phyloP scores from a whole-genome alignment of 2,797 vertebrate genomes.

The Salmo trutta region DNA sequence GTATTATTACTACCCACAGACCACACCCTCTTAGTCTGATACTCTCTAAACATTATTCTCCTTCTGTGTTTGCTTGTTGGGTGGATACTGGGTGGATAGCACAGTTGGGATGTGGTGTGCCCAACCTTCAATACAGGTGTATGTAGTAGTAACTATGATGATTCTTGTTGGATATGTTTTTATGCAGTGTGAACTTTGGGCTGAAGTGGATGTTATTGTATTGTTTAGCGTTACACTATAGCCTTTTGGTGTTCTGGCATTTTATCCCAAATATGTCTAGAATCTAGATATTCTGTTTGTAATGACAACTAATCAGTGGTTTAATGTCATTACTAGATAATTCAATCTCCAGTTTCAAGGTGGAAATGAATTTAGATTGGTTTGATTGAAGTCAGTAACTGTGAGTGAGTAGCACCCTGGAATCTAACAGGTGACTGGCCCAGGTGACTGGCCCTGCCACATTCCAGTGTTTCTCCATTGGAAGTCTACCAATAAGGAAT shows the following conservation, averaged over 20 bases:
- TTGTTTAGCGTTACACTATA: background rate
- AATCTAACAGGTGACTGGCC: background rate
- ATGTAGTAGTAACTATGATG: background rate
- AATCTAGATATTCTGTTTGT: background rate
- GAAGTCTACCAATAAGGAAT: background rate
- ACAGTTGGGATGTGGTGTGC: background rate
- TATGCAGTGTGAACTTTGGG: background rate
- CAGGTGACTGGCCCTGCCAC: background rate
- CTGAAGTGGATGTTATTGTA: background rate
- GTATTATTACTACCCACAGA: background rate
- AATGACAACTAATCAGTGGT: background rate
- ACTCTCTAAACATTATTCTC: background rate
- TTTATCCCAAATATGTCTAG: background rate
- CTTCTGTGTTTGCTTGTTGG: slow-evolving; percentile 27
- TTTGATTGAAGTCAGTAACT: background rate
- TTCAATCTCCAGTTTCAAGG: no score
- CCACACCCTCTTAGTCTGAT: background rate
- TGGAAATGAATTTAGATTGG: background rate
- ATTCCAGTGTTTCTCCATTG: background rate
- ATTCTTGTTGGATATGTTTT: background rate
- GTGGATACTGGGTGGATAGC: slow-evolving; percentile 28
- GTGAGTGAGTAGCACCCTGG: background rate
- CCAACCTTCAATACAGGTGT: background rate
- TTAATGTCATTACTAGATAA: no score
- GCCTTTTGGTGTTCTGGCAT: background rate